These are phyloP conservation scores for Antheraea pernyi DNA, from an alignment of 1,140 invertebrate species.

Conservation along the genomic window DNA sequence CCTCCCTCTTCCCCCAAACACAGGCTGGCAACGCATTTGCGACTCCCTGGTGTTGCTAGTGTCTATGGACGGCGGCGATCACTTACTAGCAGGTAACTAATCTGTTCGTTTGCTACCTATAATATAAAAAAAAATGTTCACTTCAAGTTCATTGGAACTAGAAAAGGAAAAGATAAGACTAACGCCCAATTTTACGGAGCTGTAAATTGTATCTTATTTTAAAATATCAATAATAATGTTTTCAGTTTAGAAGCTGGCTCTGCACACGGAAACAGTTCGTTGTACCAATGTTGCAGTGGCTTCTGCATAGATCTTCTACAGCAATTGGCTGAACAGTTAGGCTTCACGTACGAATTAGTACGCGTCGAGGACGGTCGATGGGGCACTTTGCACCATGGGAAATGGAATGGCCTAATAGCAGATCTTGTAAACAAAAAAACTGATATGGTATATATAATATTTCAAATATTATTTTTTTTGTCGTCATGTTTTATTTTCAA, in stretches of 20 bases:
- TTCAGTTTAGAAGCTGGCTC: constrained; percentile 86
- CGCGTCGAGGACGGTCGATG: constrained; percentile 97
- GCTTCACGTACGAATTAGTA: constrained; percentile 97
- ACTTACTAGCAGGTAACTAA: no score
- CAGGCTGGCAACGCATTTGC: no score
- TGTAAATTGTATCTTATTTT: background rate
- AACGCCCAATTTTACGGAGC: background rate
- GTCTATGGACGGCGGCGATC: no score
- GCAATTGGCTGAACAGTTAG: constrained; percentile 94
- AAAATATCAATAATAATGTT: constrained; percentile 2
- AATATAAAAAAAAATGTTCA: no score
- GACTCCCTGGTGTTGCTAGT: no score
- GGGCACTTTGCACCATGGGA: constrained; percentile 94
- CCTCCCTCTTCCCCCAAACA: no score
- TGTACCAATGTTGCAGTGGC: constrained; percentile 97
- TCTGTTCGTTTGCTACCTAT: no score
- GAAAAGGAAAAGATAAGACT: no score
- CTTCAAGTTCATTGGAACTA: no score
- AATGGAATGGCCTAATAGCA: constrained; percentile 98
- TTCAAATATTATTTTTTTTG: no score
- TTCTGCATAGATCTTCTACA: constrained; percentile 98
- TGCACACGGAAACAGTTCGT: constrained; percentile 89
- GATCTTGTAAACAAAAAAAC: constrained; percentile 95
- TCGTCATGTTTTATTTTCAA: background rate
- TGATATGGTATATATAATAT: constrained; percentile 88